Conservation (phyloP, 2,113 vertebrate genomes). For the Centropristis striata region DNA sequence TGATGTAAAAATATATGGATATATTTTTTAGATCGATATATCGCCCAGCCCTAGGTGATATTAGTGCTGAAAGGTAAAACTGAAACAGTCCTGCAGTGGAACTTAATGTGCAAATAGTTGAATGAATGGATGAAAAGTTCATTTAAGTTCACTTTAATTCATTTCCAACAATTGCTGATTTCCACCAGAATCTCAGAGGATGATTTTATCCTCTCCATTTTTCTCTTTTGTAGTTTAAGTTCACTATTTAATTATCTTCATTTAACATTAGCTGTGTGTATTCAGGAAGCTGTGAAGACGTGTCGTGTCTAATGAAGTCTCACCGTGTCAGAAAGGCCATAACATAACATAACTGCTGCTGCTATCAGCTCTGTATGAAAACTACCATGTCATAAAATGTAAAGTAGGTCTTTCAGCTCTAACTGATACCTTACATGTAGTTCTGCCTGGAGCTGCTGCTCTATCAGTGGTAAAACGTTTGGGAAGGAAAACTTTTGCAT, state of each 20-base stretch:
- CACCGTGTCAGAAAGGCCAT: background rate
- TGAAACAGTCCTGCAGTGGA: background rate
- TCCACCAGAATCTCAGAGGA: background rate
- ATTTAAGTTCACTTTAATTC: background rate
- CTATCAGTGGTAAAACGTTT: background rate
- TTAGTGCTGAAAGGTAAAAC: background rate
- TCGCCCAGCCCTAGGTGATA: too few species aligned
- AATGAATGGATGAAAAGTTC: background rate
- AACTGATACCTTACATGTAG: background rate
- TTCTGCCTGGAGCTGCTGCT: too few species aligned
- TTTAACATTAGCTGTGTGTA: background rate
- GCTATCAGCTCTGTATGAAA: slow-evolving; percentile 48
- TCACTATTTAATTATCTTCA: slow-evolving; percentile 4
- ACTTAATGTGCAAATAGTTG: background rate
- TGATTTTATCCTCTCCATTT: background rate
- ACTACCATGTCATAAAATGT: slow-evolving; percentile 16
- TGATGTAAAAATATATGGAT: too few species aligned
- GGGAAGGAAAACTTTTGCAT: background rate
- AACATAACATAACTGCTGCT: background rate
- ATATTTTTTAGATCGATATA: too few species aligned
- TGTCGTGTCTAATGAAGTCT: background rate
- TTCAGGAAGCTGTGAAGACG: background rate
- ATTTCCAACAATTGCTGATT: background rate
- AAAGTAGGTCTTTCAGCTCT: slow-evolving; percentile 5
- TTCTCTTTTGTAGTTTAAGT: background rate